phyloP scores from a whole-genome alignment of 2,888 invertebrate species.

The Lamellibrachia satsuma region DNA sequence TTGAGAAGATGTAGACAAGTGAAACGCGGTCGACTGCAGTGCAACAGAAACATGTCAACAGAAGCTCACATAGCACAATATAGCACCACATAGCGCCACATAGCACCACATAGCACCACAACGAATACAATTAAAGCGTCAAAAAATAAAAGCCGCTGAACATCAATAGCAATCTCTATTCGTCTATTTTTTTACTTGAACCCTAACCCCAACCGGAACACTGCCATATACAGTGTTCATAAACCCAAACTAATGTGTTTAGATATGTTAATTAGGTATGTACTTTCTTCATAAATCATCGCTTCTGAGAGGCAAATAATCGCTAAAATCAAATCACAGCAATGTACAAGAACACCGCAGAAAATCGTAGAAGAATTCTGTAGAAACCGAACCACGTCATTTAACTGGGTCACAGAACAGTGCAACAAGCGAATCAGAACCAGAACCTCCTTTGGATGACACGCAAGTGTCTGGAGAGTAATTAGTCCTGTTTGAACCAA shows the following conservation, averaged over 20 bases:
- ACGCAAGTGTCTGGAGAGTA: neutral
- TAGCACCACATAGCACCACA: neutral
- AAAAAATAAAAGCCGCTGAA: too few relatives aligned
- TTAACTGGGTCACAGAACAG: neutral
- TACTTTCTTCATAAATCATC: neutral
- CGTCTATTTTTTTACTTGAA: too few relatives aligned
- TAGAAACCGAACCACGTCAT: neutral
- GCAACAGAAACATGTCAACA: neutral
- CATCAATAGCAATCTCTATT: too few relatives aligned
- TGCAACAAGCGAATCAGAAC: neutral
- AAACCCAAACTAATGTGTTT: neutral
- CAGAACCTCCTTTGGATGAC: neutral
- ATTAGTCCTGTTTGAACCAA: neutral
- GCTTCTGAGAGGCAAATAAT: neutral
- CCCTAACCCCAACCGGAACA: too few relatives aligned
- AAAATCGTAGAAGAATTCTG: neutral
- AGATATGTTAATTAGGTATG: neutral
- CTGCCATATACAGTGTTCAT: too few relatives aligned
- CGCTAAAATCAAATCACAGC: neutral
- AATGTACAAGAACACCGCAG: neutral
- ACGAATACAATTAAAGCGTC: neutral
- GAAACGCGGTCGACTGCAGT: constrained; percentile 41
- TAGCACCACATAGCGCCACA: neutral
- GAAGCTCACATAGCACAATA: neutral
- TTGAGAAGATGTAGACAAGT: constrained; percentile 40